Conservation (phyloP, 1,140 invertebrate species). For the Berghia stephanieae region DNA sequence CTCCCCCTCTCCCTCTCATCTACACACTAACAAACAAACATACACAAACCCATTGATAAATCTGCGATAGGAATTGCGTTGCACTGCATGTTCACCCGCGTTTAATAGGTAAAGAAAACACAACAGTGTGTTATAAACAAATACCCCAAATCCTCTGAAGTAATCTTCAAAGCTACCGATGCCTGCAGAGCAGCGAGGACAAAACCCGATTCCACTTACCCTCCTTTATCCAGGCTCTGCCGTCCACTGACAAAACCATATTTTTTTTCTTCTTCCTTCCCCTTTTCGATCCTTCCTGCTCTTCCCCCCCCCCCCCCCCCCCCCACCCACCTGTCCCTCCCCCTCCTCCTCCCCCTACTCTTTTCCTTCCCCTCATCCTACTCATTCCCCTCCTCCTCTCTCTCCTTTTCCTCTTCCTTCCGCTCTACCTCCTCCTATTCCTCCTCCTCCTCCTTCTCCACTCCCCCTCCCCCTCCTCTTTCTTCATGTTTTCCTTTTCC, state of each 20-base stretch:
- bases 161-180: too few relatives aligned
- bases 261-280: background rate
- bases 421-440: background rate
- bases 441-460: background rate
- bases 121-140: too few relatives aligned
- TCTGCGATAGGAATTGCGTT: too few relatives aligned
- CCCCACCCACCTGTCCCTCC: background rate
- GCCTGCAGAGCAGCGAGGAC: too few relatives aligned
- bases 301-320: background rate
- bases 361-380: background rate
- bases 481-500: background rate
- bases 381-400: background rate
- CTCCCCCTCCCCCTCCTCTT: background rate
- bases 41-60: too few relatives aligned
- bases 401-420: background rate
- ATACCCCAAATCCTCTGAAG: too few relatives aligned
- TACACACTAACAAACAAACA: too few relatives aligned
- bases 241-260: too few relatives aligned
- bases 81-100: too few relatives aligned
- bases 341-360: background rate
- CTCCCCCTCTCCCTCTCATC: background rate
- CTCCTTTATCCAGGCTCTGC: too few relatives aligned
- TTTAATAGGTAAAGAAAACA: too few relatives aligned
- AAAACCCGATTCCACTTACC: too few relatives aligned
- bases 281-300: background rate